Evolutionary conservation across 2,797 vertebrate genomes (phyloP).

Genomic region (Danio tinwini): DNA sequence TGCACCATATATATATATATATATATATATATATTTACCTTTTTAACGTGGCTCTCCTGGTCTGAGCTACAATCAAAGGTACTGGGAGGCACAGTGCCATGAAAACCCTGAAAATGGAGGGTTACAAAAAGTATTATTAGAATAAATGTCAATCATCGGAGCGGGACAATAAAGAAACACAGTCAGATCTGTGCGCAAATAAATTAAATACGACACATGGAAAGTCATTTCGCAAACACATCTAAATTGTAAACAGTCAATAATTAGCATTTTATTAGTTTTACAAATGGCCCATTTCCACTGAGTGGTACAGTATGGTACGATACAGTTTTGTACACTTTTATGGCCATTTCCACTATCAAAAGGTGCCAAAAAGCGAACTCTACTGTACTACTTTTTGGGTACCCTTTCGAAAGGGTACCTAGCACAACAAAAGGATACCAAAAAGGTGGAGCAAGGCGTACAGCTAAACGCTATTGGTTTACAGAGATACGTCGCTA

Average conservation of each 20-base stretch:
- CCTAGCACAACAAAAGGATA: too few relatives aligned
- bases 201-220: background rate
- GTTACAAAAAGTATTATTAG: conserved; percentile 11
- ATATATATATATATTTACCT: conserved; percentile 71
- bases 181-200: conserved; percentile 15
- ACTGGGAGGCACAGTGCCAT: conserved; percentile 72
- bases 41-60: conserved; percentile 77
- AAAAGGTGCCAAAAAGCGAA: too few relatives aligned
- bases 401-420: too few relatives aligned
- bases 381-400: too few relatives aligned
- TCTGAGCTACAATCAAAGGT: conserved; percentile 78
- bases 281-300: background rate
- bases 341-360: too few relatives aligned
- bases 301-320: too few relatives aligned
- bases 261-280: conserved; percentile 6
- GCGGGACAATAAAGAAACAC: background rate
- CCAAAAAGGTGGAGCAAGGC: too few relatives aligned
- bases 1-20: too few relatives aligned
- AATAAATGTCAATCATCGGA: conserved; percentile 22
- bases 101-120: conserved; percentile 73
- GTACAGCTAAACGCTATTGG: too few relatives aligned
- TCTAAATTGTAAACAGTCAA: background rate
- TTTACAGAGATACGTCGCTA: too few relatives aligned
- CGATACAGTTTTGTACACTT: too few relatives aligned
- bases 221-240: background rate